Conservation (phyloP, 2,113 vertebrate genomes). For the Mormyrus iriodes region DNA sequence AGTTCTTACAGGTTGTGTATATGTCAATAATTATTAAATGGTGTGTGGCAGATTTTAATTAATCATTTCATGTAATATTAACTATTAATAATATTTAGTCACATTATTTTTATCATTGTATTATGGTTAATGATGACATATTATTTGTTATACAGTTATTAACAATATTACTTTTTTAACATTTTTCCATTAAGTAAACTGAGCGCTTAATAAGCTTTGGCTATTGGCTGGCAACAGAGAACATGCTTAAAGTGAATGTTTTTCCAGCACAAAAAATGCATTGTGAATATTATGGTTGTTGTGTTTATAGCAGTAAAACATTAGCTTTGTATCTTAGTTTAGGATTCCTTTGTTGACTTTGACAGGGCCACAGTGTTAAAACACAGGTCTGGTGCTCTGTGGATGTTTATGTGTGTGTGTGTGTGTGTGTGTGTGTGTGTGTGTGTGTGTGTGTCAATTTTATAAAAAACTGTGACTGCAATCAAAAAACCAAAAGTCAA, state of each 20-base stretch:
- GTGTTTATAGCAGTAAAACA: background rate
- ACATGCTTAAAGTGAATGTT: background rate
- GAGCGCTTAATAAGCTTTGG: background rate
- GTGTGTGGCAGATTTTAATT: background rate
- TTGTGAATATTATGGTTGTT: background rate
- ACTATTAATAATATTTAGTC: background rate
- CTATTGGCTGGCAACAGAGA: background rate
- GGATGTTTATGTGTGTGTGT: background rate
- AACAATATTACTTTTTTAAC: background rate
- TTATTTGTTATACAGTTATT: background rate
- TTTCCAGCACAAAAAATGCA: background rate
- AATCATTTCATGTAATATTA: background rate
- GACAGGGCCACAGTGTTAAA: background rate
- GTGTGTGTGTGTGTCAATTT: too few relatives aligned
- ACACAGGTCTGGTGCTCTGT: background rate
- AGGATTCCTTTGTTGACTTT: background rate
- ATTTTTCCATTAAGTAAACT: background rate
- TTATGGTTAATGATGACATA: background rate
- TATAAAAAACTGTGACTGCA: too few relatives aligned
- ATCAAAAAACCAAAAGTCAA: too few relatives aligned
- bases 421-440: slow-evolving; percentile 19
- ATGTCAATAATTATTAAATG: background rate
- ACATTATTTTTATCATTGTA: background rate
- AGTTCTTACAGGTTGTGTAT: background rate
- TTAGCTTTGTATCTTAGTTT: background rate